A percentile compares a stretch with the other conserved stretches of the same genome.
Conservation (phyloP, 2,888 invertebrate genomes). For the Palloptera scutellata region DNA sequence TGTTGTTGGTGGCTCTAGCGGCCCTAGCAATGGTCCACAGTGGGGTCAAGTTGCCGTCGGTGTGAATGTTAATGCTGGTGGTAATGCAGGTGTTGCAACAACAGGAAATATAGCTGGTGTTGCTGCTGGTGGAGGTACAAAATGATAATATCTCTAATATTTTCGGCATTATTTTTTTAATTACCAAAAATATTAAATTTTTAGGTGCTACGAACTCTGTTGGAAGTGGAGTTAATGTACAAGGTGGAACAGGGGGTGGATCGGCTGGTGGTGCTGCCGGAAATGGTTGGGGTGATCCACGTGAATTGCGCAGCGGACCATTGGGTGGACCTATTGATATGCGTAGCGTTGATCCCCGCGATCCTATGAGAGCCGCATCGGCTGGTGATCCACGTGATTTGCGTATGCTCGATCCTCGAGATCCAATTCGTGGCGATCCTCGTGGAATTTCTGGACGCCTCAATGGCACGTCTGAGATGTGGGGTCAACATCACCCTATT, state of each 20-base stretch:
- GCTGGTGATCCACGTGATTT: slow-evolving; percentile 62
- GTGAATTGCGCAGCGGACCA: slow-evolving; percentile 67
- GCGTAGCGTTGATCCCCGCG: slow-evolving; percentile 66
- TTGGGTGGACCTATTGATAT: slow-evolving; percentile 60
- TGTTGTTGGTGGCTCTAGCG: slow-evolving; percentile 42
- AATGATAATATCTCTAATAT: no score
- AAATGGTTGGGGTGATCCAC: slow-evolving; percentile 70
- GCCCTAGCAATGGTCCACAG: slow-evolving; percentile 35
- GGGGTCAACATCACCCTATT: slow-evolving; percentile 72
- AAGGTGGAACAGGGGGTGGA: slow-evolving; percentile 37
- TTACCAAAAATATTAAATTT: no score
- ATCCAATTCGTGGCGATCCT: slow-evolving; percentile 72
- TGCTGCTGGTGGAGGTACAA: slow-evolving; percentile 45
- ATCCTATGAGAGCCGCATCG: slow-evolving; percentile 57
- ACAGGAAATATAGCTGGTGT: slow-evolving; percentile 40
- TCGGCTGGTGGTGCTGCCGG: slow-evolving; percentile 56
- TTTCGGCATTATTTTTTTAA: no score
- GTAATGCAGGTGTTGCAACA: slow-evolving; percentile 34
- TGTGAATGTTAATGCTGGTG: slow-evolving; percentile 38
- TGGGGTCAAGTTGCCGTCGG: slow-evolving; percentile 30
- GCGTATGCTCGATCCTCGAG: slow-evolving; percentile 66
- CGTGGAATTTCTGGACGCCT: slow-evolving; percentile 84
- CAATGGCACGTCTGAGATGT: slow-evolving; percentile 83
- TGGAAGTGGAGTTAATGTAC: slow-evolving; percentile 41
- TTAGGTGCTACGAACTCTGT: slow-evolving; percentile 43